Conservation (phyloP, 2,113 vertebrate species). For the Isurus oxyrinchus region DNA sequence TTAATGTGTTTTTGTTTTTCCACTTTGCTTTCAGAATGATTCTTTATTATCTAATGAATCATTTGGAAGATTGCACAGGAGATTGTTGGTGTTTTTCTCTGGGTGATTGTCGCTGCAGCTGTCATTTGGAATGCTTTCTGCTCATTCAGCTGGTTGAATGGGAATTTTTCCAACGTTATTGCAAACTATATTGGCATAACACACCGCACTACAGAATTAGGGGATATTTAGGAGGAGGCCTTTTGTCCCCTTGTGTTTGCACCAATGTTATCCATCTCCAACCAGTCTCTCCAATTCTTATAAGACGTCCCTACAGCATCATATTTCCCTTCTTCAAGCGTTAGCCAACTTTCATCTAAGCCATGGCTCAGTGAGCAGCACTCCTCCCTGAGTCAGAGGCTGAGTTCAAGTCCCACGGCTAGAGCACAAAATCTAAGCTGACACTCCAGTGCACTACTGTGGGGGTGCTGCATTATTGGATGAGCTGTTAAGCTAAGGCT, state of each 20-base stretch:
- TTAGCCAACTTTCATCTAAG: not conserved
- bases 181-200: not conserved
- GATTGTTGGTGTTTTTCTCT: constrained; percentile 3
- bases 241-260: not conserved
- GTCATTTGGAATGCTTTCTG: not conserved
- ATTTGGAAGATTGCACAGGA: constrained; percentile 3
- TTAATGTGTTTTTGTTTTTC: constrained; percentile 8
- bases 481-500: not conserved
- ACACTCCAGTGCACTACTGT: not conserved
- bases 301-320: not conserved
- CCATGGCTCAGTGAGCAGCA: not conserved
- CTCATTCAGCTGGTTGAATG: not conserved
- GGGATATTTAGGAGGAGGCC: not conserved
- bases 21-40: not conserved
- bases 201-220: not conserved
- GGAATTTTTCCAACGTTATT: not conserved
- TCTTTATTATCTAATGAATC: constrained; percentile 7
- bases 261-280: not conserved
- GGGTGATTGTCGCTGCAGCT: not conserved
- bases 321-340: not conserved
- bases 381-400: not conserved
- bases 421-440: not conserved
- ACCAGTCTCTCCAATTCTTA: not conserved
- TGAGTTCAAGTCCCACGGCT: not conserved
- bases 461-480: not conserved